A percentile compares a stretch with the other conserved stretches of the same genome.
phyloP scores from a whole-genome alignment of 1,140 invertebrate species.

The Caerostris darwini region DNA sequence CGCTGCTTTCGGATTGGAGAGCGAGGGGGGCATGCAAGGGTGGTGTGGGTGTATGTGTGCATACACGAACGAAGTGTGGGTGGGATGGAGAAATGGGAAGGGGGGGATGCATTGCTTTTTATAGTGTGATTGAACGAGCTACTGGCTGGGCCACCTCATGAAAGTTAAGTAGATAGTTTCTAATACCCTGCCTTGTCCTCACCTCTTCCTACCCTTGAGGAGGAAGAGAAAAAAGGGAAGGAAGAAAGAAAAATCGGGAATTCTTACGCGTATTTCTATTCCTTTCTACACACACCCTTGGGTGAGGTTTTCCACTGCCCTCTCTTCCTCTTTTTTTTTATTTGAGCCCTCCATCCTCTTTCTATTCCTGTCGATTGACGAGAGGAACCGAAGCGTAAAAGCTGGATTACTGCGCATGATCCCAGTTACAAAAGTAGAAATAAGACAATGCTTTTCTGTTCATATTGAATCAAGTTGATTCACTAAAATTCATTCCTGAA shows the following conservation, averaged over 20 bases:
- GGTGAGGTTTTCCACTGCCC: constrained; percentile 18
- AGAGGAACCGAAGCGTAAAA: background rate
- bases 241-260: constrained; percentile 56
- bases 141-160: constrained; percentile 74
- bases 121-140: constrained; percentile 74
- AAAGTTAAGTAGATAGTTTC: constrained; percentile 78
- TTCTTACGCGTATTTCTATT: constrained; percentile 73
- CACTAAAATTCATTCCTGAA: too few relatives aligned
- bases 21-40: background rate
- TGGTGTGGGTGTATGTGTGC: constrained; percentile 22
- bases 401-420: background rate
- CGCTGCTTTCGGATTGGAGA: constrained; percentile 9
- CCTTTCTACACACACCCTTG: constrained; percentile 58
- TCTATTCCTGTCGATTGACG: constrained; percentile 9
- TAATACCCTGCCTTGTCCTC: constrained; percentile 69
- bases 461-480: too few relatives aligned
- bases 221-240: constrained; percentile 47
- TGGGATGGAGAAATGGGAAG: background rate
- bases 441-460: too few relatives aligned
- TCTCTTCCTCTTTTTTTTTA: constrained; percentile 10
- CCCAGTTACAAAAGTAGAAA: background rate
- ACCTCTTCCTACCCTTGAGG: background rate
- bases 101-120: constrained; percentile 48
- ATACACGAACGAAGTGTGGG: constrained; percentile 23
- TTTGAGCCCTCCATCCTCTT: constrained; percentile 34